phyloP scores from a whole-genome alignment of 2,888 invertebrate species.

The Polydrusus pterygomalis region DNA sequence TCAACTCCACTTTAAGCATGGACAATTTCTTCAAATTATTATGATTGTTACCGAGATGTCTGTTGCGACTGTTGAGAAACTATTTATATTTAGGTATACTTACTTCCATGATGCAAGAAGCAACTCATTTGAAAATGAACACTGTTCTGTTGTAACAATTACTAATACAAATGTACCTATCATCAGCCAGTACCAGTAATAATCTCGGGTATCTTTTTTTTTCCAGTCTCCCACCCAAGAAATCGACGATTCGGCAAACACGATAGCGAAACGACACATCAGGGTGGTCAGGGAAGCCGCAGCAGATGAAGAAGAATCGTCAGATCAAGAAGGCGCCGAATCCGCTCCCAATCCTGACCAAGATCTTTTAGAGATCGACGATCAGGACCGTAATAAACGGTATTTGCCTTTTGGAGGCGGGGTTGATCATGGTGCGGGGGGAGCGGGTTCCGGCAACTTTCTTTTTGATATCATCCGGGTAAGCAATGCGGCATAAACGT shows the following conservation, averaged over 20 bases:
- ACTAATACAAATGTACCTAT: too few relatives aligned
- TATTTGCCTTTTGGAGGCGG: conserved; percentile 81
- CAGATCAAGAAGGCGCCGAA: conserved; percentile 66
- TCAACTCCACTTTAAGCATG: too few relatives aligned
- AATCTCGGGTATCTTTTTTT: conserved; percentile 48
- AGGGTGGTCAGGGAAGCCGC: conserved; percentile 66
- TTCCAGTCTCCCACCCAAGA: conserved; percentile 64
- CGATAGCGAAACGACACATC: conserved; percentile 65
- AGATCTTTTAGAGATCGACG: conserved; percentile 82
- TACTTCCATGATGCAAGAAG: too few relatives aligned
- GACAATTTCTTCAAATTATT: too few relatives aligned
- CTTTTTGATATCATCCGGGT: conserved; percentile 92
- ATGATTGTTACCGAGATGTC: too few relatives aligned
- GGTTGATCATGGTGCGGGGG: conserved; percentile 72
- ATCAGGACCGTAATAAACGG: conserved; percentile 89
- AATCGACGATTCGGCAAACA: conserved; percentile 61
- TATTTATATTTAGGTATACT: too few relatives aligned
- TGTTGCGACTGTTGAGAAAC: too few relatives aligned
- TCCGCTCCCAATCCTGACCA: conserved; percentile 81
- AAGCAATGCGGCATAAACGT: conserved; percentile 71
- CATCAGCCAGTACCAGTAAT: too few relatives aligned
- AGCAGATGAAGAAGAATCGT: conserved; percentile 57
- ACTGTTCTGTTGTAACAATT: neutral
- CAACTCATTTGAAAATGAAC: too few relatives aligned
- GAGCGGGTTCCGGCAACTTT: conserved; percentile 87